Evolutionary conservation across 2,113 vertebrate genomes (phyloP), one percentile per base, ranked within the genome.

Genomic region (Grus americana): DNA sequence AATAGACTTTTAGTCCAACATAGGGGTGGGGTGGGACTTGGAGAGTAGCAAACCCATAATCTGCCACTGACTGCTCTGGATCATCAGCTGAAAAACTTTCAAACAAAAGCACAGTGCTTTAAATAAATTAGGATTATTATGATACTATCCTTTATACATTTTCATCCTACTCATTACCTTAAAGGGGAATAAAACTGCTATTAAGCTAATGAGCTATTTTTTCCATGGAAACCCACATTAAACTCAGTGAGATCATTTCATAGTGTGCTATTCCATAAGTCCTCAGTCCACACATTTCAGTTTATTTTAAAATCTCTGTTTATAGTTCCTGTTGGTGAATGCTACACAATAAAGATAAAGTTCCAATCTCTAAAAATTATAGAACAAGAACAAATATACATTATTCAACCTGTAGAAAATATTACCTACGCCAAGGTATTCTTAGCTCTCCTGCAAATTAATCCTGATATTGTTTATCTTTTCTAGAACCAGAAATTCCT

Each of bases 401-500:
- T 57, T 76, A n/a, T 75, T 73, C 13, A 73, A 19, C n/a, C 20
- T 47, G 8, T 38, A 93, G 40, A 80, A 79, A 70, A 65, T 55
- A 70, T 27, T 83, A 72, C 24, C 34, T 70, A 22, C 47, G 5
- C 55, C 50, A 29, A 16, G 3, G 19, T 54, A 46, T 57, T 54
- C 26, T 72, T 83, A 73, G 21, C 20, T 94, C 15, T 73, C 36
- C 26, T 65, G 34, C 1, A 11, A 86, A 21, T 65, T 91, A 79
- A 55, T 54, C 23, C 23, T 23, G 79, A 10, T 6, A 9, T n/a
- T 75, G 22, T 65, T 93, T 86, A 70, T 21, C 24, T 87, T 89
- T 74, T 74, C 52, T 49, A 90, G 66, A 96, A 93, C 70, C 38
- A 92, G 90, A 90, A 85, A 79, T 88, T 88, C 71, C 42, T 50